Conservation (phyloP, 2,113 vertebrate genomes). For the Rhipidura dahli region DNA sequence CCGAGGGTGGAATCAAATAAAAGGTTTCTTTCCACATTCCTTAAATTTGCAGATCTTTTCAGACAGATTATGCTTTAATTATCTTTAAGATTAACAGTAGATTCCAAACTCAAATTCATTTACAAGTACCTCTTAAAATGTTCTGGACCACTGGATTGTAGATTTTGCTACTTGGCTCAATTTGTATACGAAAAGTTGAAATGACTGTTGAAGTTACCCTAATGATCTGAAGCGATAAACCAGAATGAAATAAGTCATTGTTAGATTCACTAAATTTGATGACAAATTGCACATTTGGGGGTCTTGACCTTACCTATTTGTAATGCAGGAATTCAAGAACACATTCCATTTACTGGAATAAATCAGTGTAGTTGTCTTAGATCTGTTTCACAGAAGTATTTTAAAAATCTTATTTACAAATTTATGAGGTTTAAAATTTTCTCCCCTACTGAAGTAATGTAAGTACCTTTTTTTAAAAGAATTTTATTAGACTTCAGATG, state of each 20-base stretch:
- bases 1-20: neutral
- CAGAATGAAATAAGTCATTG: constrained; percentile 26
- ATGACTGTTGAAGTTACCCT: neutral
- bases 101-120: constrained; percentile 6
- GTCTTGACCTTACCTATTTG: constrained; percentile 11
- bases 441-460: neutral
- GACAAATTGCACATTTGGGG: neutral
- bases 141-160: constrained; percentile 24
- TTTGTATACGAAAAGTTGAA: constrained; percentile 20
- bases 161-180: neutral
- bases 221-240: neutral
- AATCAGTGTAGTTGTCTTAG: neutral
- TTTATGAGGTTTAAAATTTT: neutral
- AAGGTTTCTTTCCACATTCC: neutral
- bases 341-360: neutral
- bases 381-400: neutral
- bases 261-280: constrained; percentile 6
- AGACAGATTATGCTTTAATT: neutral
- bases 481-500: neutral
- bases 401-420: neutral
- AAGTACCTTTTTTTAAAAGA: neutral
- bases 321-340: neutral
- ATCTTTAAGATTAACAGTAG: neutral
- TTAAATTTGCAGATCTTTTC: neutral
- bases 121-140: neutral